These are phyloP conservation scores for Ovis canadensis DNA, from an alignment of 2,113 vertebrate genomes.

Conservation along the genomic window DNA sequence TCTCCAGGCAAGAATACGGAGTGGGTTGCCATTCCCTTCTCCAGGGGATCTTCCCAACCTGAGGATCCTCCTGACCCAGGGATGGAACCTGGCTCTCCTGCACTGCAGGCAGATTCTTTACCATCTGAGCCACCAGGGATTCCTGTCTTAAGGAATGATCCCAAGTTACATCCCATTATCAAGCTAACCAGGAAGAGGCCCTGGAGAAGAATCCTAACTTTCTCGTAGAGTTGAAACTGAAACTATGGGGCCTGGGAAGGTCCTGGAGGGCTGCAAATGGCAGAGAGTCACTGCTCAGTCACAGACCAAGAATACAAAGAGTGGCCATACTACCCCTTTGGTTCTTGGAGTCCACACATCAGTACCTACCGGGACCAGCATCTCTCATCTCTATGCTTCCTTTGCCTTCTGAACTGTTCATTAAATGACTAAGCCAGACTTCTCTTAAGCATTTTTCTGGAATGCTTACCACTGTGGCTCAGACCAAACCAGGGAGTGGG, in stretches of 20 bases:
- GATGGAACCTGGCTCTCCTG: background rate
- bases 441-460: slow-evolving; percentile 31
- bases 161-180: background rate
- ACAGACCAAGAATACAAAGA: background rate
- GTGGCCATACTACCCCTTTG: background rate
- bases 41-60: background rate
- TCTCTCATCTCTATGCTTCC: background rate
- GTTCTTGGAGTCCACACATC: background rate
- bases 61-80: background rate
- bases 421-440: slow-evolving; percentile 35
- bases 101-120: background rate
- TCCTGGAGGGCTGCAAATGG: background rate
- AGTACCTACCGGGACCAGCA: background rate
- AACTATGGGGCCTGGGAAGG: background rate
- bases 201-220: background rate
- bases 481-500: slow-evolving; percentile 37
- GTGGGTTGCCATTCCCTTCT: background rate
- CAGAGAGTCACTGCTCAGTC: background rate
- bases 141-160: background rate
- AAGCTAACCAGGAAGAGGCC: background rate
- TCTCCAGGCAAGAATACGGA: background rate
- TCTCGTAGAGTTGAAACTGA: background rate
- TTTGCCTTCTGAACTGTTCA: background rate
- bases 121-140: background rate
- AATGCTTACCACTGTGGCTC: slow-evolving; percentile 19